Conservation (phyloP, 23 tunicate genomes). For the Ascidia mentula region DNA sequence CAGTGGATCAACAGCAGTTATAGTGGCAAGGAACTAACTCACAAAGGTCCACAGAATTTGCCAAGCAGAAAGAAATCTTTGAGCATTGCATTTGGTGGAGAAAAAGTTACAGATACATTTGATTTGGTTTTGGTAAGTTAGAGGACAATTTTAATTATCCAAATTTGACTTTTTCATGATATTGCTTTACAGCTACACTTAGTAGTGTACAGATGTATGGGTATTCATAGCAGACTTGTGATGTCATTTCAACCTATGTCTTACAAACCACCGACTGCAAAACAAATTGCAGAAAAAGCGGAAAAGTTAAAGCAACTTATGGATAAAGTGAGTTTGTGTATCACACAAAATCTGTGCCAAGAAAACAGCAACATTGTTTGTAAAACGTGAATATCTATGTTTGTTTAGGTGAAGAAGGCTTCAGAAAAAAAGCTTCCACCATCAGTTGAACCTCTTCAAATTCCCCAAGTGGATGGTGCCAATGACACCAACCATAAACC, state of each 20-base stretch:
- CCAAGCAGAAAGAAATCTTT: not conserved
- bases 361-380: too few relatives aligned
- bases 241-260: slow-evolving; percentile 70
- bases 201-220: slow-evolving; percentile 42
- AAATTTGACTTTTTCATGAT: not conserved
- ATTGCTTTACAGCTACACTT: slow-evolving; percentile 26
- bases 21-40: not conserved
- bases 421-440: too few relatives aligned
- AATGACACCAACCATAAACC: not conserved
- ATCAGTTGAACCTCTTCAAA: not conserved
- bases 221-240: slow-evolving; percentile 38
- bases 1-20: slow-evolving; percentile 7
- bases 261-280: slow-evolving; percentile 45
- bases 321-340: not conserved
- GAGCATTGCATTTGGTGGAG: not conserved
- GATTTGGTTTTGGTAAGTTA: slow-evolving; percentile 33
- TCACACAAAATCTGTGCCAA: too few relatives aligned
- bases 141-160: not conserved
- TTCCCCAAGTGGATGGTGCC: not conserved
- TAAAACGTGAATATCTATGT: too few relatives aligned
- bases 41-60: not conserved
- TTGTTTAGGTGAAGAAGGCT: too few relatives aligned
- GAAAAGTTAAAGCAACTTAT: not conserved
- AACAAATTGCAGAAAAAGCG: slow-evolving; percentile 37
- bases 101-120: not conserved